Base-by-base conservation (phyloP, 1,140 invertebrate species). In the Brachionus sp. region DNA sequence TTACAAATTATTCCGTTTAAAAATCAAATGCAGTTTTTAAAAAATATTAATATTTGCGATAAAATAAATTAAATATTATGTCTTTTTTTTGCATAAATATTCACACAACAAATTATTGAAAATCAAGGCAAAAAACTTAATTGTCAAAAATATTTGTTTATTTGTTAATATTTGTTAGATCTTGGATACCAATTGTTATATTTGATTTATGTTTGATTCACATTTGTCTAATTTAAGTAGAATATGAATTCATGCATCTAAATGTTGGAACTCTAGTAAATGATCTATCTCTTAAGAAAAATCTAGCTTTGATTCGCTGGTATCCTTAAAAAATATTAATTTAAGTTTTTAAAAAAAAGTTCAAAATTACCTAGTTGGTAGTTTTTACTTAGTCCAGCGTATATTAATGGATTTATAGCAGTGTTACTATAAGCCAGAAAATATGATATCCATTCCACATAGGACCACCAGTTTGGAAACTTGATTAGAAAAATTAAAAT, bases 391-490 rank as follows among this genome's bases (percentile, higher is more conserved):
- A 90, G 86, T 9, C 89, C 90, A 23, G 89, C 89, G 84, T 91
- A 91, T 23, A 91, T 86, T 19, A 91, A 85, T 0, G 90, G 90
- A 84, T 90, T 91, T 46, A 90, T 85, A 33, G 88, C 88, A 42
- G 88, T 90, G 86, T 91, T 90, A 19, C 88, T 88, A 84, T 90
- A 90, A 53, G 90, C 87, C 53, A 90, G 83, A 66, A 88, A 89
- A 68, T 73, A 73, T 42, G 68, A 73, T 39, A 73, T 44, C 68
- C 68, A 73, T 42, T 73, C 68, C 19, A 73, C 42, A 73, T 42
- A 16, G n/a, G 33, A 4, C 68, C 68, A 73, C 68, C 68, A 73
- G 0, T 12, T 4, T 42, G 68, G 68, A 73, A 73, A 73, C 68
- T 73, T 70, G 1, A 70, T 10, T 70, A 35, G 33, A 70, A 70